Conservation (phyloP, 2,113 vertebrate genomes). For the Dendrocopos noguchii region DNA sequence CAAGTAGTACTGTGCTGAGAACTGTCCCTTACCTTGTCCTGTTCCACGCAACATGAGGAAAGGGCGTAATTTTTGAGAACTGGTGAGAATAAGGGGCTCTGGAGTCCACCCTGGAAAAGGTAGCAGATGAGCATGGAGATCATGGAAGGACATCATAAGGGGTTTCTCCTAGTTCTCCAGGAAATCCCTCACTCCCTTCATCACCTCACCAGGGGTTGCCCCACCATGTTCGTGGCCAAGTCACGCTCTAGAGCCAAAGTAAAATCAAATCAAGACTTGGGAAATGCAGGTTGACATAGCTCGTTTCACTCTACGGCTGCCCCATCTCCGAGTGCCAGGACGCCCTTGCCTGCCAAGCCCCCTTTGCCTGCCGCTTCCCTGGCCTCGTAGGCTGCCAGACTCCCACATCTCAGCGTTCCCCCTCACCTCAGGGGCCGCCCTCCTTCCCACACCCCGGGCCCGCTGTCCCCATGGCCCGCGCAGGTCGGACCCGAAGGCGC, state of each 20-base stretch:
- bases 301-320: fast-evolving
- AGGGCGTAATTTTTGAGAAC: slow-evolving; percentile 89
- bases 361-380: not conserved
- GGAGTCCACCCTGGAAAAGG: slow-evolving; percentile 83
- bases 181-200: slow-evolving; percentile 81
- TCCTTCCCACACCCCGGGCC: not conserved
- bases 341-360: not conserved
- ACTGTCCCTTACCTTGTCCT: slow-evolving; percentile 82
- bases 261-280: not conserved
- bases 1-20: not conserved
- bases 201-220: slow-evolving; percentile 88
- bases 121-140: slow-evolving; percentile 80
- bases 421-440: not conserved
- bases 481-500: slow-evolving; percentile 86
- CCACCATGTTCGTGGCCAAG: slow-evolving; percentile 85
- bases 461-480: slow-evolving; percentile 72
- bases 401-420: too few species aligned
- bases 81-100: slow-evolving; percentile 86
- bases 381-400: not conserved
- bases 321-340: not conserved
- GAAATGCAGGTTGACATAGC: not conserved
- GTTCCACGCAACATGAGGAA: slow-evolving; percentile 76
- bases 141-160: slow-evolving; percentile 91
- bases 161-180: slow-evolving; percentile 79
- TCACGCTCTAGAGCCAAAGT: slow-evolving; percentile 89